A percentile compares a stretch with the other conserved stretches of the same genome.
Evolutionary conservation across 2,113 vertebrate genomes (phyloP).

Genomic region (Eolophus roseicapilla): DNA sequence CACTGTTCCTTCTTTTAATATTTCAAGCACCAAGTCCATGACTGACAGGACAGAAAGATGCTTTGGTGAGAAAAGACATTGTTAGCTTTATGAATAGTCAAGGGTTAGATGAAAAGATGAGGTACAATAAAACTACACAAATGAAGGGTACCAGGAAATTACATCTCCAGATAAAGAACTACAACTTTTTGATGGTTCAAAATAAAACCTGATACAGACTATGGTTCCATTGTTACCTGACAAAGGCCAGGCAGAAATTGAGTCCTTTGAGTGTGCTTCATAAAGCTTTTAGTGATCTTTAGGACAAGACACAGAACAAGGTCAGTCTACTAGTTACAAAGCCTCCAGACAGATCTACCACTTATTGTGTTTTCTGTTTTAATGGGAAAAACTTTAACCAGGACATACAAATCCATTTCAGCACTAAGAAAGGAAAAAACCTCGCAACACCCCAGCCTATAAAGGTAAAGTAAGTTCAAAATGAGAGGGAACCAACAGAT

Average conservation of each 20-base stretch:
- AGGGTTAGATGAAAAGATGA: neutral
- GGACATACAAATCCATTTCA: neutral
- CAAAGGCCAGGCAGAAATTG: neutral
- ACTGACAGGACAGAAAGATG: neutral
- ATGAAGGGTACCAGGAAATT: slow-evolving; percentile 8
- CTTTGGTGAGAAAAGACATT: neutral
- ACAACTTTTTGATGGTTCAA: neutral
- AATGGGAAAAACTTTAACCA: neutral
- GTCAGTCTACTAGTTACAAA: neutral
- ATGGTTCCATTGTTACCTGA: neutral
- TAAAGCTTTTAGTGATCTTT: neutral
- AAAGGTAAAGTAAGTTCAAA: neutral
- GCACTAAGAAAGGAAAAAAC: neutral
- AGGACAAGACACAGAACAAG: neutral
- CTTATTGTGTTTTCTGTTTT: neutral
- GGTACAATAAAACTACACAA: neutral
- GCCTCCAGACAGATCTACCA: neutral
- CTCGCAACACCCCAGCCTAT: neutral
- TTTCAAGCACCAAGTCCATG: neutral
- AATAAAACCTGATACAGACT: neutral
- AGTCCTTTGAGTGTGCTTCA: neutral
- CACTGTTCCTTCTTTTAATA: neutral
- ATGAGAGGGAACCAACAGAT: neutral
- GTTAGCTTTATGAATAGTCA: neutral
- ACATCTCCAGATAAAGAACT: neutral